Conservation (phyloP, 2,113 vertebrate genomes). For the human region DNA sequence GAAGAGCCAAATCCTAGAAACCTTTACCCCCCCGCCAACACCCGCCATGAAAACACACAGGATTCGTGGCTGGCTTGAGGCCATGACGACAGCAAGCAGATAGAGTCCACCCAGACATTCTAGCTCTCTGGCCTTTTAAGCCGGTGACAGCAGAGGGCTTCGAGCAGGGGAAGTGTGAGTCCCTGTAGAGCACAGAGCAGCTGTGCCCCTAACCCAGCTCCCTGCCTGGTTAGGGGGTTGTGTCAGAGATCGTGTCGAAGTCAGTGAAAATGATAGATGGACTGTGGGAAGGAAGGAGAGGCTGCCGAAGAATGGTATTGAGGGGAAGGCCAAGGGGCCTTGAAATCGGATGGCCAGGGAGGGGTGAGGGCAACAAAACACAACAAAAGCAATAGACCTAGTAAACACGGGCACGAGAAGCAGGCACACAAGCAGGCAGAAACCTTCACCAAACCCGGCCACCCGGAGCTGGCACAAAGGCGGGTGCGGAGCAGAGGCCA, state of each 20-base stretch:
- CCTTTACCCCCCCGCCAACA: not conserved
- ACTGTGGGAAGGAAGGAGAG: not conserved
- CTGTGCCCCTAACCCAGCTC: slow-evolving; percentile 61
- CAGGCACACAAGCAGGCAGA: not conserved
- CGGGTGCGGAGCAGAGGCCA: not conserved
- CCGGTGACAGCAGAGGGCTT: slow-evolving; percentile 74
- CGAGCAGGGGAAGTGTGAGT: slow-evolving; percentile 68
- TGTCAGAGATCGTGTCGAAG: not conserved
- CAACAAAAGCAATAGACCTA: not conserved
- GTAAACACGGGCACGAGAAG: not conserved
- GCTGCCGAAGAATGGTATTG: not conserved
- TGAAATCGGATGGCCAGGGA: not conserved
- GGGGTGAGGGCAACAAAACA: not conserved
- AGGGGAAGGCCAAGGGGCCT: too few species aligned
- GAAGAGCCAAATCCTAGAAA: slow-evolving; percentile 52
- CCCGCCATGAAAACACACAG: not conserved
- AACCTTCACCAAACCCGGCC: not conserved
- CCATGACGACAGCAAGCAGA: not conserved
- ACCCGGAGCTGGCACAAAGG: not conserved
- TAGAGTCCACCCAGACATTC: not conserved
- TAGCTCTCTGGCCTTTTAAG: slow-evolving; percentile 63
- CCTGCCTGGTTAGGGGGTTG: slow-evolving; percentile 42
- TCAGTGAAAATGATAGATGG: not conserved
- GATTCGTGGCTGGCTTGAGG: slow-evolving; percentile 41
- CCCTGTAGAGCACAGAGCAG: slow-evolving; percentile 70